phyloP scores from a whole-genome alignment of 2,113 vertebrate species.

The Barbus barbus region DNA sequence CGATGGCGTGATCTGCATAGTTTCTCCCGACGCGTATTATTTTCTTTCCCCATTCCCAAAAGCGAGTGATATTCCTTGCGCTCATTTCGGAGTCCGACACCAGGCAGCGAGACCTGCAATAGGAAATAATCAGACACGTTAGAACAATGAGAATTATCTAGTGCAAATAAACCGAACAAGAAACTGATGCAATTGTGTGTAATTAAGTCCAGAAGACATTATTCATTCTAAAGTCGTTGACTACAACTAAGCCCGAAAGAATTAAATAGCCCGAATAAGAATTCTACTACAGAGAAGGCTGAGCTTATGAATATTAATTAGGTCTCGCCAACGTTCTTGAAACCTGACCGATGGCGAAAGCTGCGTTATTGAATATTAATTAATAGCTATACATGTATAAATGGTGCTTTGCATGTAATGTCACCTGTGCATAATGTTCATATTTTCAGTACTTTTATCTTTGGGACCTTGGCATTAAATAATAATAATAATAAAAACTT shows the following conservation, averaged over 20 bases:
- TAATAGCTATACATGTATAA: no score
- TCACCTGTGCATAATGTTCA: no score
- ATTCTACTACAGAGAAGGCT: background rate
- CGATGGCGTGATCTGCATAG: conserved; percentile 88
- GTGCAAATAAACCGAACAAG: background rate
- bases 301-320: conserved; percentile 12
- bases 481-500: no score
- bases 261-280: no score
- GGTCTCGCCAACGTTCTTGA: background rate
- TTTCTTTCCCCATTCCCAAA: conserved; percentile 96
- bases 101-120: background rate
- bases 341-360: background rate
- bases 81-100: conserved; percentile 70
- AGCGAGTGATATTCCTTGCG: conserved; percentile 73
- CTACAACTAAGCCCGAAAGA: no score
- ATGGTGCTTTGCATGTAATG: no score
- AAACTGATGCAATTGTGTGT: background rate
- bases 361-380: no score
- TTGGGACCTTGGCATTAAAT: no score
- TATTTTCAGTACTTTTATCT: no score
- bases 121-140: conserved; percentile 34
- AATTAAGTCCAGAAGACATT: background rate
- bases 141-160: background rate
- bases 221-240: no score
- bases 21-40: conserved; percentile 98